Evolutionary conservation across 2,888 invertebrate species (phyloP).

Genomic region (Diadegma fenestrale): DNA sequence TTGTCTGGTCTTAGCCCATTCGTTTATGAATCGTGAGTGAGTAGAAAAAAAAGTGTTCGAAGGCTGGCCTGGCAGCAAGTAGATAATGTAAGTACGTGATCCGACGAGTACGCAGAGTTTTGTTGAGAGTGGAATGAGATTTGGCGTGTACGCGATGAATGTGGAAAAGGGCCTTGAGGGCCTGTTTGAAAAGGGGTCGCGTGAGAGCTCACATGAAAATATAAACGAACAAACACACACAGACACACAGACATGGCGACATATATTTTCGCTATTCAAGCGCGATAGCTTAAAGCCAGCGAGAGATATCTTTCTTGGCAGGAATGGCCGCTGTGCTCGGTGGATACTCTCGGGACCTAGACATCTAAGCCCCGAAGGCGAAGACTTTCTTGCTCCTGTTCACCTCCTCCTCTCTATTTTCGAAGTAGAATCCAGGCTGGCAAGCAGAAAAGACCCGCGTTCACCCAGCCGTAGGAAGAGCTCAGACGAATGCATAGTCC

Average conservation of each 20-base stretch:
- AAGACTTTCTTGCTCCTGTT: conserved; percentile 18
- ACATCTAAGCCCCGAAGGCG: conserved; percentile 60
- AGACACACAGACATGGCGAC: conserved; percentile 5
- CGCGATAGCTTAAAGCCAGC: conserved; percentile 60
- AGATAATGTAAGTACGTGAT: conserved; percentile 71
- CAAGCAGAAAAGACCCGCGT: conserved; percentile 45
- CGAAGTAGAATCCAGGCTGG: conserved; percentile 47
- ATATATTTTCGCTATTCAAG: conserved; percentile 52
- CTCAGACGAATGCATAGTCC: conserved; percentile 63
- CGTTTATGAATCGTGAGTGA: conserved; percentile 8
- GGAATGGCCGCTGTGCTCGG: conserved; percentile 45
- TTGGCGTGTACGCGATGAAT: conserved; percentile 51
- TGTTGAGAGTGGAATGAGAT: conserved; percentile 23
- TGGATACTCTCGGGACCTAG: conserved; percentile 56
- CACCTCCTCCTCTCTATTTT: conserved; percentile 16
- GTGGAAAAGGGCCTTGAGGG: conserved; percentile 44
- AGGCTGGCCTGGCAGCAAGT: conserved; percentile 67
- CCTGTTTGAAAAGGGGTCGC: conserved; percentile 30
- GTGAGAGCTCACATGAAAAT: conserved; percentile 31
- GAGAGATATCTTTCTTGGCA: conserved; percentile 61
- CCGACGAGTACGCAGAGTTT: conserved; percentile 63
- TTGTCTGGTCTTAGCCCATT: not conserved
- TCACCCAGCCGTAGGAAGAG: conserved; percentile 49
- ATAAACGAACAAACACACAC: conserved; percentile 14
- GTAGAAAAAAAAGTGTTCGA: conserved; percentile 44